Evolutionary conservation across 2,888 invertebrate species (phyloP), one percentile per base, ranked within the genome.

Genomic region (Epinotia demarniana): DNA sequence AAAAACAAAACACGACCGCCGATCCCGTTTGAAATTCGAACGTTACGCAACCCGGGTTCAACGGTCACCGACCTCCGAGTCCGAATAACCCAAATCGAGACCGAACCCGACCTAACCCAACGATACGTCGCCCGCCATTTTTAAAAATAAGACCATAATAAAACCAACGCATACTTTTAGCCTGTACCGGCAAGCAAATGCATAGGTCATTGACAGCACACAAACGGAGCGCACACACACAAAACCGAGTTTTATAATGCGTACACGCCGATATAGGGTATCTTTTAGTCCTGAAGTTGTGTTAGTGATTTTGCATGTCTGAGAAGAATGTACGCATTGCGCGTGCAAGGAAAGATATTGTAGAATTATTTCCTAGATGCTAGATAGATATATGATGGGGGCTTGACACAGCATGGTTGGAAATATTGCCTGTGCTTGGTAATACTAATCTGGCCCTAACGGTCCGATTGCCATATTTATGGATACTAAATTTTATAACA

Each of bases 111-210:
- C 93, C 93, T 94, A 92, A 89, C 92, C 89, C 92, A 94, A 92
- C 90, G 73, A 89, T 89, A 85, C 89, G 89, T 87, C 87, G 87
- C 87, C 89, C 90, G 89, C 82, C 92, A 92, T 92, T 93, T 93
- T 93, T 90, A 93, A 93, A 76, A 93, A 93, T 92, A 94, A 94
- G 91, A 92, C 90, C 92, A 92, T 93, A 93, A 93, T 93, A 93
- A 92, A 93, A 91, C 89, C 90, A 90, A 90, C 93, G 94, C 93
- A 93, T 92, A 93, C 94, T 93, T 93, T 93, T 93, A 93, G 93
- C 92, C 90, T 90, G 92, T 91, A 92, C 90, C 88, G 66, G 90
- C 92, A 90, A 91, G 93, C 92, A 92, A 92, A 92, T 93, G 92
- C 92, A 89, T 89, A 89, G 93, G 92, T 93, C 93, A 89, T 89